Evolutionary conservation across 2,113 vertebrate genomes (phyloP), one percentile per base, ranked within the genome.

Genomic region (Cnemophilus loriae): DNA sequence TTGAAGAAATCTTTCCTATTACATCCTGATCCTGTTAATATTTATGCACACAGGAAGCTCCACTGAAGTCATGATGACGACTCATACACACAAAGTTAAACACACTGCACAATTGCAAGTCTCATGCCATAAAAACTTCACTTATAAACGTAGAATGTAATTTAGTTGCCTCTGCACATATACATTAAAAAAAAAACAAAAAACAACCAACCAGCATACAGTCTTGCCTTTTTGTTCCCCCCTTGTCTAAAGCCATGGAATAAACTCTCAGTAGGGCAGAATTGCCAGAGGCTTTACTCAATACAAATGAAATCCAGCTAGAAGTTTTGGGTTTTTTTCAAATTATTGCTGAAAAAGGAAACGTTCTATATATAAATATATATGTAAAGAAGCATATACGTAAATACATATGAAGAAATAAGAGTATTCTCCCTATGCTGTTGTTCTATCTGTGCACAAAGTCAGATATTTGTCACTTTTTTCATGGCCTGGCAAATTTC

Each of bases 101-200:
- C 49, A 93, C 26, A 63, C 32, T 53, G 80, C 76, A 87, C 75
- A 92, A 88, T 1, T 90, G 63, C 56, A 67, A 64, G 60, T 30
- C 53, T 94, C 44, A 35, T 84, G 47, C 76, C 79, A 92, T 93
- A 87, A 96, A 96, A 95, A 56, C 64, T 67, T 90, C 82, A 90
- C 28, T 86, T 86, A 67, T 19, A 92, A 95, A 86, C 2, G 3
- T 1, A 84, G 68, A 87, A 74, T 1, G 11, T 81, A 90, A 87
- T 82, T 88, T 74, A 82, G 60, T 49, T 5, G 0, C 64, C 68
- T 41, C 52, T 88, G 49, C 8, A 27, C 37, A 76, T 10, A 35
- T 10, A 86, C 12, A 16, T 53, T 55, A 21, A 20, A 70, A 30
- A 61, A 53, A 26, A 61, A 69, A 63, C 49, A 41, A 41, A 41